A percentile compares a stretch with the other conserved stretches of the same genome.
These are phyloP conservation scores for Matsumyia berberina DNA, from an alignment of 2,888 invertebrate species.

Conservation along the genomic window DNA sequence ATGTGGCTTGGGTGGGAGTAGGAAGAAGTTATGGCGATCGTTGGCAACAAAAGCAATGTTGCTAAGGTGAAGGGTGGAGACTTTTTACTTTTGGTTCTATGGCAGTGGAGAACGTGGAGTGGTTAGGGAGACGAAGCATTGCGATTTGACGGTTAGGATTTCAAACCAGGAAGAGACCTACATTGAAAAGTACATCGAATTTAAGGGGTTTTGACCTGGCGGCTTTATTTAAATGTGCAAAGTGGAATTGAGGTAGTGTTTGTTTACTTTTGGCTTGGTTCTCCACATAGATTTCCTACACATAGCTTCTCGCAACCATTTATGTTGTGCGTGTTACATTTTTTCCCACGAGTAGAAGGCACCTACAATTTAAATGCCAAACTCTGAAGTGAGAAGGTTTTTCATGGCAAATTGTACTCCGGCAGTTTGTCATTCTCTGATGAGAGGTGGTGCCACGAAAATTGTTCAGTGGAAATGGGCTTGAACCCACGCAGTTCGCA, in stretches of 20 bases:
- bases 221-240: not conserved
- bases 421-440: no score
- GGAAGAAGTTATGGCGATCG: conserved; percentile 66
- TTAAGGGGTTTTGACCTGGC: conserved; percentile 23
- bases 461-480: no score
- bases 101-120: conserved; percentile 9
- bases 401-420: no score
- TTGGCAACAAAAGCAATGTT: conserved; percentile 65
- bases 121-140: conserved; percentile 22
- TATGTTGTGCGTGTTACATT: no score
- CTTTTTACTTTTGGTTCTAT: not conserved
- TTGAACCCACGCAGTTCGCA: no score
- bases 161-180: conserved; percentile 73
- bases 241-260: not conserved
- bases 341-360: no score
- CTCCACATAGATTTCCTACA: not conserved
- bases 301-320: no score
- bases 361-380: no score
- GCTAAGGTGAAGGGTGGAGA: conserved; percentile 39
- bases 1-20: conserved; percentile 47
- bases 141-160: conserved; percentile 34
- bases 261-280: not conserved
- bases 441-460: no score
- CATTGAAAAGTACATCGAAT: conserved; percentile 51
- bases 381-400: no score